Conservation (phyloP, 2,888 invertebrate genomes). For the Patella pellucida region DNA sequence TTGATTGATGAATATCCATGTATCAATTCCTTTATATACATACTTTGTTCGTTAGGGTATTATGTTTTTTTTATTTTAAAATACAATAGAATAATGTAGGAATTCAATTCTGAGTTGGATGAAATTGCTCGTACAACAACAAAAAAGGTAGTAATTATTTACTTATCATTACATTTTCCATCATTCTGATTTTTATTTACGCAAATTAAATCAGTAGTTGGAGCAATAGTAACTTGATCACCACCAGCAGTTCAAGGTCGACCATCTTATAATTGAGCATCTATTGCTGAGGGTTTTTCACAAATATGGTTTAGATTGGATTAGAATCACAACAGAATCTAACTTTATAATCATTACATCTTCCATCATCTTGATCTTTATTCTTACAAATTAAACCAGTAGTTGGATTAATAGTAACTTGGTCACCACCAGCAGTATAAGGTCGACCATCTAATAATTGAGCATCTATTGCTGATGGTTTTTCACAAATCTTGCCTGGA, state of each 20-base stretch:
- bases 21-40: no score
- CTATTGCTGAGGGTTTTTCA: no score
- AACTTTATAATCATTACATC: conserved; percentile 5
- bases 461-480: background rate
- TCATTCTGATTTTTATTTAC: background rate
- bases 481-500: background rate
- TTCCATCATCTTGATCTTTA: background rate
- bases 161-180: background rate
- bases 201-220: background rate
- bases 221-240: background rate
- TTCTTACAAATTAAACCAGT: background rate
- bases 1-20: no score
- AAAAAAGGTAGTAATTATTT: background rate
- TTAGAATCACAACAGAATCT: background rate
- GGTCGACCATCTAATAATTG: background rate
- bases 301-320: no score
- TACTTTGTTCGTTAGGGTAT: no score
- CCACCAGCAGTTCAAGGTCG: background rate
- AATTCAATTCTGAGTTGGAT: no score
- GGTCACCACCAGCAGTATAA: background rate
- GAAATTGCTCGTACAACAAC: no score
- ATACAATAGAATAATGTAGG: no score
- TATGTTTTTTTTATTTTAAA: no score
- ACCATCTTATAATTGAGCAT: no score
- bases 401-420: background rate